Evolutionary conservation across 1,140 invertebrate species (phyloP).

Genomic region (Streblospio benedicti): DNA sequence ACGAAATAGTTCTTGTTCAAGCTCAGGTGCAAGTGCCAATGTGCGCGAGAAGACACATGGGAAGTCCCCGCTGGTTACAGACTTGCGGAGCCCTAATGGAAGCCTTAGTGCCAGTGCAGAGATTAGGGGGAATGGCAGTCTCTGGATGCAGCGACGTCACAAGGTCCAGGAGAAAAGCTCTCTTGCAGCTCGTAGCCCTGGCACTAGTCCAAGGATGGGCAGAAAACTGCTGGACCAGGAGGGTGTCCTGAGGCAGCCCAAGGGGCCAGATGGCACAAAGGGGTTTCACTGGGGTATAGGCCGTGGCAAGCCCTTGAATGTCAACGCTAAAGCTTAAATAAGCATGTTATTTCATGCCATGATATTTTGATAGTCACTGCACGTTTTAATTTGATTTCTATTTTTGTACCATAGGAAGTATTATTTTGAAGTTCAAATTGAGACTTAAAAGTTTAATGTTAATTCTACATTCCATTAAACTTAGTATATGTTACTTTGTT

Average conservation of each 20-base stretch:
- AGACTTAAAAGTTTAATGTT: too few relatives aligned
- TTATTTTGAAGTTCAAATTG: too few relatives aligned
- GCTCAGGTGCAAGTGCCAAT: constrained; percentile 35
- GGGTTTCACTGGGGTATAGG: constrained; percentile 55
- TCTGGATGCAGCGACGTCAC: constrained; percentile 51
- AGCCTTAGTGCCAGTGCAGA: constrained; percentile 38
- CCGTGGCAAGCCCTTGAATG: too few relatives aligned
- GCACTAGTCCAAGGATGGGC: constrained; percentile 27
- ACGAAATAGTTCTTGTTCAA: constrained; percentile 31
- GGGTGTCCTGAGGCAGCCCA: constrained; percentile 66
- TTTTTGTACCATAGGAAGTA: too few relatives aligned
- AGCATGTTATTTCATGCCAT: too few relatives aligned
- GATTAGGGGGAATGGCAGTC: constrained; percentile 15
- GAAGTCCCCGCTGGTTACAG: constrained; percentile 35
- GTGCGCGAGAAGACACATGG: constrained; percentile 26
- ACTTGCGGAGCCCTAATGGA: constrained; percentile 25
- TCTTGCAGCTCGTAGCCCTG: constrained; percentile 20
- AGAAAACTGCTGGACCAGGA: constrained; percentile 45
- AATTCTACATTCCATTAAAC: too few relatives aligned
- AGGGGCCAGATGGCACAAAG: constrained; percentile 71
- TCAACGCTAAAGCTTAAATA: too few relatives aligned
- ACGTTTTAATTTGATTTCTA: too few relatives aligned
- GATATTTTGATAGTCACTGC: too few relatives aligned
- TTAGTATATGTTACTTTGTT: too few relatives aligned
- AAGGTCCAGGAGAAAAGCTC: too few relatives aligned